Evolutionary conservation across 37 sponge, comb jelly and placozoan genomes (phyloP).

Genomic region (Halisarca cf. caerulea): DNA sequence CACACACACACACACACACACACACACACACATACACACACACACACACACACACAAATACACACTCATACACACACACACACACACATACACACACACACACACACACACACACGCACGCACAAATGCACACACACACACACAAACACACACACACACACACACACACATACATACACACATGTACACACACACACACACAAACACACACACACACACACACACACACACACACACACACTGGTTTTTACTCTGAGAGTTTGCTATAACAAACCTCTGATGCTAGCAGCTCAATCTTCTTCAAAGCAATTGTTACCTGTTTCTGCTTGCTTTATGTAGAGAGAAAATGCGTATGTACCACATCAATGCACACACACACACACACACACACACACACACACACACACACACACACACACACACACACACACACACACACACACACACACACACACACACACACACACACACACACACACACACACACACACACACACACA

Average conservation of each 20-base stretch:
- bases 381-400: too few species aligned
- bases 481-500: too few species aligned
- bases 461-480: too few species aligned
- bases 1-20: conserved; percentile 10
- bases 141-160: conserved; percentile 24
- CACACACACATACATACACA: neutral
- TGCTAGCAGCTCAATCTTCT: conserved; percentile 61
- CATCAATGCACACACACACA: neutral
- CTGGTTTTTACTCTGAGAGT: too few species aligned
- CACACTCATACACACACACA: neutral
- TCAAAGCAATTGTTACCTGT: conserved; percentile 73
- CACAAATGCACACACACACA: too few species aligned
- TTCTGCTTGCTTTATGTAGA: conserved; percentile 53
- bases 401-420: too few species aligned
- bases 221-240: neutral
- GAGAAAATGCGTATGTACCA: neutral
- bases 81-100: neutral
- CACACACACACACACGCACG: neutral
- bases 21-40: neutral
- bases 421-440: too few species aligned
- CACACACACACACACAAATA: neutral
- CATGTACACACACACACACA: neutral
- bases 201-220: too few species aligned
- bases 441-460: too few species aligned
- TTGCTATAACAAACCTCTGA: too few species aligned